Conservation (phyloP, 2,113 vertebrate species). For the Cyphomyrus plagiostoma region DNA sequence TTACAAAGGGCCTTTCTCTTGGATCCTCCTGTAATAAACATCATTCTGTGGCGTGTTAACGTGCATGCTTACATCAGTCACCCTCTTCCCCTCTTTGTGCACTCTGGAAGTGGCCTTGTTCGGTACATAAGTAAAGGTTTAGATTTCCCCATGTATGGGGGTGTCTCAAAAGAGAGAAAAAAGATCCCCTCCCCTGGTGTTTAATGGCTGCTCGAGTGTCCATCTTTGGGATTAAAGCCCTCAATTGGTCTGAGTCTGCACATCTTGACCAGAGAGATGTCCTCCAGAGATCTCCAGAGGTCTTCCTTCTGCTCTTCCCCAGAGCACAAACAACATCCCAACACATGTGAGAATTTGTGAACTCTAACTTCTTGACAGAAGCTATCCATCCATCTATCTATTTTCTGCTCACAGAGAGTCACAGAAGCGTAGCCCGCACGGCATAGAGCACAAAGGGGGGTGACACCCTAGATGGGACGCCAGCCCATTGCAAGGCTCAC, state of each 20-base stretch:
- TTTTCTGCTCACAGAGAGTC: neutral
- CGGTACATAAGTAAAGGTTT: neutral
- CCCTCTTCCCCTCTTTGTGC: neutral
- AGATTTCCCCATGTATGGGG: neutral
- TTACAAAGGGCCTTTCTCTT: neutral
- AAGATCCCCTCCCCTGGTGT: neutral
- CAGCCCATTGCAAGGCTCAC: neutral
- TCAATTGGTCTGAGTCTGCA: no score
- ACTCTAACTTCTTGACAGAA: neutral
- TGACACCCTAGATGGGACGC: neutral
- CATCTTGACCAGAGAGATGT: neutral
- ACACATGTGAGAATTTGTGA: neutral
- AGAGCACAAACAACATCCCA: neutral
- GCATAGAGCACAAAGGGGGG: neutral
- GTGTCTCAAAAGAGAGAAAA: neutral
- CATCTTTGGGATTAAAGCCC: no score
- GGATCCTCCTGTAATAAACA: conserved; percentile 11
- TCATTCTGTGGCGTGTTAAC: conserved; percentile 23
- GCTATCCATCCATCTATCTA: neutral
- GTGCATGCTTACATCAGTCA: neutral
- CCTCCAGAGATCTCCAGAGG: neutral
- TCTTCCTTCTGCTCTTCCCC: neutral
- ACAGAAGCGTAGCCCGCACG: neutral
- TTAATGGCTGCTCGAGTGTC: neutral
- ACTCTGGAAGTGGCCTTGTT: neutral